These are phyloP conservation scores for Drosophila dives DNA, from an alignment of 2,888 invertebrate species.

Conservation along the genomic window DNA sequence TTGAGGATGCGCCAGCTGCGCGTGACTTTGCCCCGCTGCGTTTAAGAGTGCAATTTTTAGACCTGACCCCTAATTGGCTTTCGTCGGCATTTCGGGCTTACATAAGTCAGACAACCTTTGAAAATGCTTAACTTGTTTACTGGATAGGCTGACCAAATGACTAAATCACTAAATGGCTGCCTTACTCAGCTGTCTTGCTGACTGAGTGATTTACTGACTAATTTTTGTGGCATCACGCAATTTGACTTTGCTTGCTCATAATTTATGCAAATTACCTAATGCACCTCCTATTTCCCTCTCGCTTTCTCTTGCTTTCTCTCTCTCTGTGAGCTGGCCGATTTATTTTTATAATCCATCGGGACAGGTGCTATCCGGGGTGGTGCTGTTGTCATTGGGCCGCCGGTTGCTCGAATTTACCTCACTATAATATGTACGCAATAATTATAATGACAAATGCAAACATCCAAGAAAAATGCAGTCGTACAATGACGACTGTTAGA, in stretches of 20 bases:
- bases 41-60: slow-evolving; percentile 64
- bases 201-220: slow-evolving; percentile 27
- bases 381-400: slow-evolving; percentile 1
- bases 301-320: neutral
- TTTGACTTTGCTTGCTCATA: slow-evolving; percentile 45
- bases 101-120: slow-evolving; percentile 35
- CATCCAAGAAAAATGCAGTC: slow-evolving; percentile 6
- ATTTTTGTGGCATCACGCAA: slow-evolving; percentile 47
- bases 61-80: slow-evolving; percentile 78
- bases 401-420: slow-evolving; percentile 14
- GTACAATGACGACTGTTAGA: neutral
- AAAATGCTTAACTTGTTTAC: slow-evolving; percentile 22
- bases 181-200: neutral
- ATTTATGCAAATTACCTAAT: slow-evolving; percentile 50
- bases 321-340: slow-evolving; percentile 37
- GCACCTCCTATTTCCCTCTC: neutral
- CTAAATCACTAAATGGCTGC: slow-evolving; percentile 21
- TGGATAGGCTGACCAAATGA: slow-evolving; percentile 4
- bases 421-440: slow-evolving; percentile 43
- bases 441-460: slow-evolving; percentile 76
- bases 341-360: slow-evolving; percentile 48
- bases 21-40: slow-evolving; percentile 60
- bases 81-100: slow-evolving; percentile 39
- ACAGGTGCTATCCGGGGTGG: slow-evolving; percentile 2
- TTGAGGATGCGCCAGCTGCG: slow-evolving; percentile 66